Conservation (phyloP, 2,888 invertebrate genomes). For the Arctia plantaginis region DNA sequence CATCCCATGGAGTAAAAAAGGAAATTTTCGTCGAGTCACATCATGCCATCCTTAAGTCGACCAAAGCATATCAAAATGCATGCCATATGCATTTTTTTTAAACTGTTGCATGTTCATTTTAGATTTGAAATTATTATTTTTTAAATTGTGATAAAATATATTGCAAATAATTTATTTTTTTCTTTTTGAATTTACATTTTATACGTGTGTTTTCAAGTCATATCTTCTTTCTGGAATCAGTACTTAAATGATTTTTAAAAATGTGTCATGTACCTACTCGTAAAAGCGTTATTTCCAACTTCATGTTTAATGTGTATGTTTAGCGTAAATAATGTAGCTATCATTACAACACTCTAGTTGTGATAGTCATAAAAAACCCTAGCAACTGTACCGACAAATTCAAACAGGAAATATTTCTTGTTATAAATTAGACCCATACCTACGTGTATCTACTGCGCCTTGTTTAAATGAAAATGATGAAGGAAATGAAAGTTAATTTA, state of each 20-base stretch:
- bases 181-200: too few species aligned
- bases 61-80: not conserved
- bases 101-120: not conserved
- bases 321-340: not conserved
- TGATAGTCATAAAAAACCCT: too few species aligned
- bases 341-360: not conserved
- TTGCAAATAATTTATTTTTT: not conserved
- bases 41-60: not conserved
- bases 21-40: not conserved
- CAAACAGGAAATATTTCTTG: not conserved
- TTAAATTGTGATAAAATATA: not conserved
- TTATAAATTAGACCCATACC: not conserved
- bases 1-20: not conserved
- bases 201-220: too few species aligned
- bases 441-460: not conserved
- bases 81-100: not conserved
- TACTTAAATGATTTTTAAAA: not conserved
- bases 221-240: too few species aligned
- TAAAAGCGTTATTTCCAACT: too few species aligned
- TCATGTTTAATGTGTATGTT: not conserved
- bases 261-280: too few species aligned
- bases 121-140: not conserved
- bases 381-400: not conserved
- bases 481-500: not conserved
- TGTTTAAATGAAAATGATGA: too few species aligned